Base-by-base conservation (phyloP, 2,888 invertebrate species). In the Torymus auratus region DNA sequence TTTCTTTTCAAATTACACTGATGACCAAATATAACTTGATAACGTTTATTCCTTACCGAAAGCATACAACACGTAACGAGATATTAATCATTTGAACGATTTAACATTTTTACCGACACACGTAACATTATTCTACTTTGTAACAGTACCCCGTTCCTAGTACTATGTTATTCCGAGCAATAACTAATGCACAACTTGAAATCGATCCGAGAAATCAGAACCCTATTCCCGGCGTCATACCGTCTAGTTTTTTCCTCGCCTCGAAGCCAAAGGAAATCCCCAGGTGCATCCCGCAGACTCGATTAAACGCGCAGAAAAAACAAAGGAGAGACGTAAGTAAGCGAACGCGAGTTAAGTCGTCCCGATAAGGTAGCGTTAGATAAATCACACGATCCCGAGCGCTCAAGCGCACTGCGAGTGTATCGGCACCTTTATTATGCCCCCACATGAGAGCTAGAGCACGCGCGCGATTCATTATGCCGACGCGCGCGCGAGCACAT, bases 351-450 rank as follows among this genome's bases (percentile, higher is more conserved):
- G 75, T 23, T 73, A 23, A 62, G 81, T 62, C 71, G 78, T 83
- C 88, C 88, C 85, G 85, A 89, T 88, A 89, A 88, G 88, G 88
- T 84, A 86, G 86, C 85, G 86, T 88, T 87, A 88, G 87, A 89
- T 89, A 88, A 89, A 89, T 88, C 88, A 86, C 87, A 83, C 84
- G 83, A 85, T 13, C 81, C 28, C 20, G 23, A 69, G 69, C 20
- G 14, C 55, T 52, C 14, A 56, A 23, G 64, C 15, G 41, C 41
- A 41, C 41, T 41, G 41, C 41, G 41, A 41, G 55, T 82, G 77
- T 77, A 80, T 82, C 83, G 83, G 58, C 82, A 68, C 77, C 61
- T 81, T 77, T 73, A 73, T 73, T 77, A 73, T 69, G 64, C 67
- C 61, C 62, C 11, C 67, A 60, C 41, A 41, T 41, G 41, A 52